Evolutionary conservation across 2,113 vertebrate genomes (phyloP), one percentile per base, ranked within the genome.

Genomic region (Syngnathoides biaculeatus): DNA sequence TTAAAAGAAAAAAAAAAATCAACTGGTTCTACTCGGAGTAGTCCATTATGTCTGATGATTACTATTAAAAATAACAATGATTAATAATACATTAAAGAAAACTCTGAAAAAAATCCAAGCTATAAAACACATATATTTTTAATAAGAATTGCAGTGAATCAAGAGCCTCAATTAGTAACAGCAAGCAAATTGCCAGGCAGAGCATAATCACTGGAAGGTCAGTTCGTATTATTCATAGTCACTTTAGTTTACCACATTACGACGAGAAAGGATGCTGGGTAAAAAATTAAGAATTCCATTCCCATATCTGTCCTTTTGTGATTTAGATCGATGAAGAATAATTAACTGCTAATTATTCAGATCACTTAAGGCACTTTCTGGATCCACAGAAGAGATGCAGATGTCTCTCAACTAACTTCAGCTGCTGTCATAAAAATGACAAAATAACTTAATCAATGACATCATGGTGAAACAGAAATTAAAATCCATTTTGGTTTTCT

Each of bases 321-420:
- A 98, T 98, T 95, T 96, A 98, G 95, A 98, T 98, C 95, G 95
- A 98, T 98, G 96, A 95, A 97, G 95, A 97, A 98, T 97, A 98
- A 98, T 97, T 97, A 98, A 97, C 94, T 97, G 94, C 95, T 97
- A 98, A 98, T 98, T 98, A 98, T 98, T 97, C 95, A 96, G 94
- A 98, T 98, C 95, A 97, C 96, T 98, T 96, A 93, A 97, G 96
- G 95, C 96, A 96, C 93, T 94, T 96, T 95, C 92, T 92, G 92
- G 92, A 95, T 94, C 93, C 94, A 92, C 94, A 92, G 93, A 95
- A 95, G 94, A 95, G 84, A 93, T 92, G 91, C 91, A 93, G 93
- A 65, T 93, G 93, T 93, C 94, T 94, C 94, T 92, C 93, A 94
- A 89, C 90, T 91, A 93, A 94, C 94, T 89, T 93, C 93, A 94